These are phyloP conservation scores for Pteronotus mesoamericanus DNA, from an alignment of 2,797 vertebrate species.

Conservation along the genomic window DNA sequence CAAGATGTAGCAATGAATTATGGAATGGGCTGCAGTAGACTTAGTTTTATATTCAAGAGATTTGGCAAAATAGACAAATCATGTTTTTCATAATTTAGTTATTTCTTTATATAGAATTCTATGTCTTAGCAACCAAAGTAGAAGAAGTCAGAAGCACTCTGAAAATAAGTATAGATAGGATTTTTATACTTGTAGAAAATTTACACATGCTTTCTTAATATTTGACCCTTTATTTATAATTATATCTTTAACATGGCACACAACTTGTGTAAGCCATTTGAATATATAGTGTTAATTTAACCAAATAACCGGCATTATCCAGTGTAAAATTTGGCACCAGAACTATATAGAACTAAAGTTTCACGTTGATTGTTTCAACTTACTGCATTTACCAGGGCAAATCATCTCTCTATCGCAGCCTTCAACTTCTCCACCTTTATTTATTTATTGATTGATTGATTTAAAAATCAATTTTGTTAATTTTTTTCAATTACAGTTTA, in stretches of 20 bases:
- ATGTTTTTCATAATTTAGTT: background rate
- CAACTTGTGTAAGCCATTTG: background rate
- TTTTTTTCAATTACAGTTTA: background rate
- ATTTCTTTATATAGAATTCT: background rate
- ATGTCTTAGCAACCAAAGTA: background rate
- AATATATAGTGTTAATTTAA: background rate
- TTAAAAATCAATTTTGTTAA: background rate
- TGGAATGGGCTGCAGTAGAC: background rate
- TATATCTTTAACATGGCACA: background rate
- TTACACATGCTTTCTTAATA: background rate
- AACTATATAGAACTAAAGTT: background rate
- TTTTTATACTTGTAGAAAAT: background rate
- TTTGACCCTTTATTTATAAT: background rate
- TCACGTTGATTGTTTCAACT: background rate
- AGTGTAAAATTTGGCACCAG: background rate
- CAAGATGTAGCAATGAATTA: background rate
- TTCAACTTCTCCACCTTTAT: background rate
- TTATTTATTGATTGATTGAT: background rate
- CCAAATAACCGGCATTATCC: background rate
- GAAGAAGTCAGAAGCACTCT: background rate
- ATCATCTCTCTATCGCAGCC: background rate
- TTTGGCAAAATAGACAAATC: background rate
- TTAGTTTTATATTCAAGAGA: background rate
- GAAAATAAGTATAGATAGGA: background rate
- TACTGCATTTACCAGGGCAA: background rate